phyloP scores from a whole-genome alignment of 2,113 vertebrate species.

The Lagopus muta region DNA sequence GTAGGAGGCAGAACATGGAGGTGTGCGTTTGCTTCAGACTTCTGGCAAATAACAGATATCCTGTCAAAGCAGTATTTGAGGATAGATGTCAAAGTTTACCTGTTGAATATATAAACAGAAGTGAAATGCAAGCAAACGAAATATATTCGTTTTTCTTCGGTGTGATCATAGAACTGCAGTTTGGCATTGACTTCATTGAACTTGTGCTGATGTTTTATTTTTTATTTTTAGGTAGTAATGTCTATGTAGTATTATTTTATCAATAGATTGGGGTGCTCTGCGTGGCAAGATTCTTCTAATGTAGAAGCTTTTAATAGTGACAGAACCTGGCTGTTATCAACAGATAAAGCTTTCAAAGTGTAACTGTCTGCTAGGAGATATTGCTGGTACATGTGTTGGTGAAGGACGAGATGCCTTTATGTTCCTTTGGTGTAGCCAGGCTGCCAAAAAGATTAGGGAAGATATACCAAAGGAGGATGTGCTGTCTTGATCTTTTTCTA shows the following conservation, averaged over 20 bases:
- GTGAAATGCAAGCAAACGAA: neutral
- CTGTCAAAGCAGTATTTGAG: neutral
- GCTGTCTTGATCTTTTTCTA: neutral
- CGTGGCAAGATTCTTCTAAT: neutral
- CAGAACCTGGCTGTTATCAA: neutral
- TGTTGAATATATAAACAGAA: neutral
- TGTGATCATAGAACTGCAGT: neutral
- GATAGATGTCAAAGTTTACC: neutral
- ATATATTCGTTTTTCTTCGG: neutral
- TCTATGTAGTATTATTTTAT: neutral
- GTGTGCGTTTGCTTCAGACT: neutral
- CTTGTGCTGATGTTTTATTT: neutral
- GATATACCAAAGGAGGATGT: neutral
- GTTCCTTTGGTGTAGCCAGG: neutral
- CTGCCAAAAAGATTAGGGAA: neutral
- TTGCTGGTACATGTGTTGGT: neutral
- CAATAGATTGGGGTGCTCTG: neutral
- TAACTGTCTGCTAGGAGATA: neutral
- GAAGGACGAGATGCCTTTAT: neutral
- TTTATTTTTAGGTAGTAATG: neutral
- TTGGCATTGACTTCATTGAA: neutral
- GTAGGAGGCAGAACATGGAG: neutral
- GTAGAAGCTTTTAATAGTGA: neutral
- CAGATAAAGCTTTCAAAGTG: neutral
- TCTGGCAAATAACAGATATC: neutral